These are phyloP conservation scores for Centroberyx gerrardi DNA, from an alignment of 2,797 vertebrate genomes.

Conservation along the genomic window DNA sequence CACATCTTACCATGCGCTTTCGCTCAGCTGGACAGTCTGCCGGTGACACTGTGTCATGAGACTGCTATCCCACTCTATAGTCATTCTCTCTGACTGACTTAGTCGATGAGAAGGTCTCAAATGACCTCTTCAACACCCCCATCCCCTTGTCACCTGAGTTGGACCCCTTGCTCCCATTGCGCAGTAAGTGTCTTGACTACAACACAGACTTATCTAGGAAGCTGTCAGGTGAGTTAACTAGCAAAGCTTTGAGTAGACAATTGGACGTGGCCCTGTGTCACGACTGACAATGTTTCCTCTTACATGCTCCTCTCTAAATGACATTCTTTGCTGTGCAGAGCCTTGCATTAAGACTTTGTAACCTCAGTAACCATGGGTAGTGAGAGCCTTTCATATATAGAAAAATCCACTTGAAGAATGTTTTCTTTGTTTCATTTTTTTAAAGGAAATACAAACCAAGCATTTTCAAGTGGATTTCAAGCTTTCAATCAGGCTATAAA, in stretches of 20 bases:
- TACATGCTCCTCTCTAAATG: constrained; percentile 67
- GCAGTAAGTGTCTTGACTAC: constrained; percentile 76
- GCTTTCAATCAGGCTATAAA: not conserved
- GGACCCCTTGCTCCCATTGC: constrained; percentile 80
- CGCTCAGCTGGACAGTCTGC: constrained; percentile 79
- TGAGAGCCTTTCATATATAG: constrained; percentile 40
- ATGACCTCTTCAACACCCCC: constrained; percentile 73
- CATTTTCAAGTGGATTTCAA: constrained; percentile 7
- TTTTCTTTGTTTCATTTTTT: not conserved
- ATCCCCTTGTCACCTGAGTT: constrained; percentile 82
- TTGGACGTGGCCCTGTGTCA: constrained; percentile 82
- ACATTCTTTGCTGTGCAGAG: constrained; percentile 67
- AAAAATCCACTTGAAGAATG: not conserved
- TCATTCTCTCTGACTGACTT: constrained; percentile 77
- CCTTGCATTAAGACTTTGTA: constrained; percentile 66
- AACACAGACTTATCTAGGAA: constrained; percentile 83
- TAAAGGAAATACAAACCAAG: not conserved
- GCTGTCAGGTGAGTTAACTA: constrained; percentile 84
- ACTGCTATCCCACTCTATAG: constrained; percentile 72
- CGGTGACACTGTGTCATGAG: constrained; percentile 81
- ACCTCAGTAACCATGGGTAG: constrained; percentile 51
- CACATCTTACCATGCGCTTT: constrained; percentile 80
- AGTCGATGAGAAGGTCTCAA: constrained; percentile 75
- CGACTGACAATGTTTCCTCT: constrained; percentile 73
- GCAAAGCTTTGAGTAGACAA: constrained; percentile 78